A percentile compares a stretch with the other conserved stretches of the same genome.
Conservation (phyloP, 2,888 invertebrate species). For the Argyra leucocephala region DNA sequence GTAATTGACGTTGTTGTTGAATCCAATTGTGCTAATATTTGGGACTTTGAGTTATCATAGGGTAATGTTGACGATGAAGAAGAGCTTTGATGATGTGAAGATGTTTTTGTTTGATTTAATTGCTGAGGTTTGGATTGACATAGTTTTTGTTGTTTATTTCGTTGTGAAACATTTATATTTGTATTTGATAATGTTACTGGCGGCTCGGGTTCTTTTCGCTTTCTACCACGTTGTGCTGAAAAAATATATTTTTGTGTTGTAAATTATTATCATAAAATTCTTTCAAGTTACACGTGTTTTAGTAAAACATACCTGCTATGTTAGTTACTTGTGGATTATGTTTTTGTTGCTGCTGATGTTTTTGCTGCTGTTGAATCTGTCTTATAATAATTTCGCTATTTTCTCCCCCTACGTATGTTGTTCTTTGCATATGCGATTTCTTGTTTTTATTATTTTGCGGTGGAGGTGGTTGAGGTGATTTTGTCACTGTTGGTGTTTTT, state of each 20-base stretch:
- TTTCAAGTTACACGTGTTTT: not conserved
- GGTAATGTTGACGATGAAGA: not conserved
- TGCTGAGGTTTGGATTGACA: not conserved
- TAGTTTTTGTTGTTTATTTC: constrained; percentile 1
- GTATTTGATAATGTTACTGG: not conserved
- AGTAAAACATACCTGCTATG: not conserved
- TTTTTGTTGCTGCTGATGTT: constrained; percentile 23
- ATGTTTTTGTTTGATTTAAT: not conserved
- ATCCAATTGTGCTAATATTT: not conserved
- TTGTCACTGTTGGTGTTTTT: constrained; percentile 40
- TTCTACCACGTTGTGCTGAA: not conserved
- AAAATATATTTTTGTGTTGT: too few species aligned
- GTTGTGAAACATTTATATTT: not conserved
- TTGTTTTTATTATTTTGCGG: not conserved
- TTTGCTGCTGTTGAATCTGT: constrained; percentile 24
- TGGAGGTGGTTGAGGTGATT: not conserved
- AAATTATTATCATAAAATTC: not conserved
- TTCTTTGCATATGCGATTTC: not conserved
- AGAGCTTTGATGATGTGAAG: not conserved
- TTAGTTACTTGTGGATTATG: not conserved
- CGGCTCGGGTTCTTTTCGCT: not conserved
- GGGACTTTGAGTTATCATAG: not conserved
- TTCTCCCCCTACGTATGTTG: not conserved
- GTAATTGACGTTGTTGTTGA: not conserved
- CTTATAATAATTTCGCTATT: not conserved